phyloP scores from a whole-genome alignment of 2,797 vertebrate genomes.

The Eleutherodactylus coqui region DNA sequence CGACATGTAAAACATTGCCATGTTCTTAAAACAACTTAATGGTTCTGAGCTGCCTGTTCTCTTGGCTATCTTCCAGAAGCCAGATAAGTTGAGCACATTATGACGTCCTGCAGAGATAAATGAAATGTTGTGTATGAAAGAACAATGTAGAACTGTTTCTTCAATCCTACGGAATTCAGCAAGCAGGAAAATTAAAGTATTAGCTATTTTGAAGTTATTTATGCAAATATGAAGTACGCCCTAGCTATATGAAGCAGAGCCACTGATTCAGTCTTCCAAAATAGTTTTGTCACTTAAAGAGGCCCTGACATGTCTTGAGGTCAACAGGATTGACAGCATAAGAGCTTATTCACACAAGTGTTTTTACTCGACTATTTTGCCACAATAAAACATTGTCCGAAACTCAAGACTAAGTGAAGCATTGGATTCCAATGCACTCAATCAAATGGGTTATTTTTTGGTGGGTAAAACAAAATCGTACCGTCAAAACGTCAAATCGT shows the following conservation, averaged over 20 bases:
- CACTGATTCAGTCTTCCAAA: background rate
- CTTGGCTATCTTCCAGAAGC: conserved; percentile 42
- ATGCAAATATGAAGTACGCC: conserved; percentile 39
- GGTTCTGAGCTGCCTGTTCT: conserved; percentile 41
- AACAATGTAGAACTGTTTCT: conserved; percentile 36
- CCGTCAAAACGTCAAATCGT: too few species aligned
- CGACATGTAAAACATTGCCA: conserved; percentile 20
- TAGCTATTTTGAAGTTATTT: conserved; percentile 35
- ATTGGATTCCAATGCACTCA: too few species aligned
- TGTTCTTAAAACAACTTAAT: conserved; percentile 37
- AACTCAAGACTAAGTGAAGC: too few species aligned
- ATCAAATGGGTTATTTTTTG: too few species aligned
- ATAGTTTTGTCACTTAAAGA: background rate
- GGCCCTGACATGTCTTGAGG: too few species aligned
- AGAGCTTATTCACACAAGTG: too few species aligned
- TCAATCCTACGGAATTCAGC: conserved; percentile 32
- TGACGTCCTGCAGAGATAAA: conserved; percentile 52
- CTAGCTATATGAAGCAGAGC: background rate
- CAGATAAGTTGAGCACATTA: conserved; percentile 46
- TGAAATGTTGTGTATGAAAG: conserved; percentile 38
- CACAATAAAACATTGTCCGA: too few species aligned
- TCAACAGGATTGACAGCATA: too few species aligned
- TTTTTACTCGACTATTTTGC: too few species aligned
- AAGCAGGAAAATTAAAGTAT: conserved; percentile 38
- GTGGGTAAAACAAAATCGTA: too few species aligned